Evolutionary conservation across 2,797 vertebrate species (phyloP), one percentile per base, ranked within the genome.

Genomic region (Enteromius treurensis): DNA sequence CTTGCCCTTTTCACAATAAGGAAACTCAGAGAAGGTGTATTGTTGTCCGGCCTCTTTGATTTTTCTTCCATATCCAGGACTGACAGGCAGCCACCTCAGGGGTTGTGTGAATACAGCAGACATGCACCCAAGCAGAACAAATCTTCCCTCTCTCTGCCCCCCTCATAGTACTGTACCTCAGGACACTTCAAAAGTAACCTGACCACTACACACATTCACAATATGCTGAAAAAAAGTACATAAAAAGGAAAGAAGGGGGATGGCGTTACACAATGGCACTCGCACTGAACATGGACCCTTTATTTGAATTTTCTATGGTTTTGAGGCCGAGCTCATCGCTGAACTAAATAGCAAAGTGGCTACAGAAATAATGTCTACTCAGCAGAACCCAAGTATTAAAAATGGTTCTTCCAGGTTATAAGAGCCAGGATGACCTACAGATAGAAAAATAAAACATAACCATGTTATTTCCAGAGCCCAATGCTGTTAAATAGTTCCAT

Each of bases 31-130:
- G 90, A 92, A 91, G 83, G 87, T 86, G 82, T 88, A 92, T 94
- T 94, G 92, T 94, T 93, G 91, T 89, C 78, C 80, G 87, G 86
- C 69, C 90, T 73, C 90, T 95, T 92, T 94, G 94, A 95, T 94
- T 94, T 91, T 91, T 89, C 91, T 91, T 94, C 92, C 91, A 76
- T 92, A 87, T 93, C 92, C 84, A 81, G 77, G 78, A 74, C 88
- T 94, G 93, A 93, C 93, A 94, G 91, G 77, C 89, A 37, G 84
- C 85, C 90, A 90, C 89, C 88, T 87, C 89, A 84, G 90, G 90
- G 90, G 86, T 89, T 89, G 88, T 88, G 86, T 85, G 88, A 86
- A 81, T 86, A 86, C 89, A 85, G 83, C 89, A 78, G 81, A 67
- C 14, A 89, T 78, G 84, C 82, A 86, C 85, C 91, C 91, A 89